Evolutionary conservation across 2,888 invertebrate genomes (phyloP), one percentile per base, ranked within the genome.

Genomic region (Catocala nupta): DNA sequence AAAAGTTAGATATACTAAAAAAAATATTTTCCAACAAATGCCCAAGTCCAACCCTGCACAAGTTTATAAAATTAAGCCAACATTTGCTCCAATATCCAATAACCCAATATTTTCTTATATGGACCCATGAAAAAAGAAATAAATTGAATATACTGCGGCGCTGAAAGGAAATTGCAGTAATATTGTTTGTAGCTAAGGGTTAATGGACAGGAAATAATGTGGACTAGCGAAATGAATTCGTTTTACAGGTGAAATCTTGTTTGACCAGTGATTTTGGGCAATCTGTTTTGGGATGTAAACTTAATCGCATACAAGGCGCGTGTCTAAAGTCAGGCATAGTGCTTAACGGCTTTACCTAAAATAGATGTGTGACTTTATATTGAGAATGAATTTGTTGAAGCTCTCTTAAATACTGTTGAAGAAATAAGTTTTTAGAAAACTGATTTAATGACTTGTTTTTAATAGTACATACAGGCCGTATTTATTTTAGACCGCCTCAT

Each of bases 121-220:
- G 77, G 69, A 73, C 74, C 77, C 63, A 57, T 62, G 80, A 83
- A 85, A 88, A 86, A 76, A 78, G 79, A 79, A 83, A 81, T 78
- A 90, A 90, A 92, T 88, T 85, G 80, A 90, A 92, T 92, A 86
- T 86, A 62, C 65, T 78, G 78, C 86, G 87, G 89, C 81, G 87
- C 65, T 77, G 80, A 77, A 71, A 78, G 89, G 83, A 88, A 86
- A 90, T 88, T 85, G 84, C 69, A 72, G 84, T 83, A 90, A 90
- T 81, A 83, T 83, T 84, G 84, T 84, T 83, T 81, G 75, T 73
- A 75, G 76, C 79, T 72, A 81, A 80, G 82, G 85, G 86, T 85
- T 88, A 88, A 89, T 90, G 86, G 88, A 82, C 81, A 81, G 88
- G 88, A 90, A 85, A 80, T 77, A 72, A 80, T 81, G 83, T 79